phyloP scores from a whole-genome alignment of 2,888 invertebrate species.

The Polydrusus tereticollis region DNA sequence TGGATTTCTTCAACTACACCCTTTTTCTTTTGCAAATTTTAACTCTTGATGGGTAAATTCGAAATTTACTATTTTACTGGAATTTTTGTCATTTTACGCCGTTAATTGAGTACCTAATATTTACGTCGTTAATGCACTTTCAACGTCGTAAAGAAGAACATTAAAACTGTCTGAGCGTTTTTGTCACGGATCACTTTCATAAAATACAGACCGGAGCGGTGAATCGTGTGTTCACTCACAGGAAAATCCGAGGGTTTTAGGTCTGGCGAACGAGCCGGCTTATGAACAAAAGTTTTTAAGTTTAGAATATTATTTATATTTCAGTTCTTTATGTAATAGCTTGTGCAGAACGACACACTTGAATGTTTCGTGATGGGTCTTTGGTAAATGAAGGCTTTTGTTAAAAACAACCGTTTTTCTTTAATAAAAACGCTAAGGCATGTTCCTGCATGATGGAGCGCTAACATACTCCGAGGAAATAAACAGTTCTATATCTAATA shows the following conservation, averaged over 20 bases:
- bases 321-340: too few relatives aligned
- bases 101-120: constrained; percentile 52
- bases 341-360: too few relatives aligned
- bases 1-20: too few relatives aligned
- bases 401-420: too few relatives aligned
- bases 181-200: constrained; percentile 15
- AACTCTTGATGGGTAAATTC: neutral
- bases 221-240: constrained; percentile 6
- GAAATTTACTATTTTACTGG: neutral
- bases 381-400: too few relatives aligned
- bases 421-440: too few relatives aligned
- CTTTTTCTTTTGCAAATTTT: neutral
- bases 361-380: too few relatives aligned
- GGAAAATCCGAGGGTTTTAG: constrained; percentile 1
- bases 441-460: too few relatives aligned
- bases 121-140: constrained; percentile 51
- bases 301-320: too few relatives aligned
- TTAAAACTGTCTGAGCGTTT: constrained; percentile 35
- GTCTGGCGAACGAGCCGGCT: neutral
- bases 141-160: constrained; percentile 34
- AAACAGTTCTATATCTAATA: neutral
- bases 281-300: neutral
- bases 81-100: constrained; percentile 29
- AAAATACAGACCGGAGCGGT: constrained; percentile 2
- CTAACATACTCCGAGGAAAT: neutral